These are phyloP conservation scores for Gerris lacustris DNA, from an alignment of 2,888 invertebrate species.

Conservation along the genomic window DNA sequence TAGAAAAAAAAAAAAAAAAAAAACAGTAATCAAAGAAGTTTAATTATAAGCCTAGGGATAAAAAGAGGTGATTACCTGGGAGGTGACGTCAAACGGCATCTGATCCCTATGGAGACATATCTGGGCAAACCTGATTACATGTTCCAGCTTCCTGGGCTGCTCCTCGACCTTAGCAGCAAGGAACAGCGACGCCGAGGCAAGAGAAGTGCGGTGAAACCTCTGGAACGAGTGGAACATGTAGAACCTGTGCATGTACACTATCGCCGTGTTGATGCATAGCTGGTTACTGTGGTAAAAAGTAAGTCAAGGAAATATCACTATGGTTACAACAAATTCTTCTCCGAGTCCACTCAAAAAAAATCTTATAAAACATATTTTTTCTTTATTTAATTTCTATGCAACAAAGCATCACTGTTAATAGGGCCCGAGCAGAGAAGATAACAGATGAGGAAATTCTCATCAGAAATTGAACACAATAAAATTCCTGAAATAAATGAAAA, in stretches of 20 bases:
- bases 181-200: slow-evolving; percentile 89
- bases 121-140: slow-evolving; percentile 87
- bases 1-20: too few relatives aligned
- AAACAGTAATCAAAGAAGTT: too few relatives aligned
- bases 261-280: slow-evolving; percentile 95
- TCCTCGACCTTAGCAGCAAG: slow-evolving; percentile 98
- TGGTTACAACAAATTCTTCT: too few relatives aligned
- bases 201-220: slow-evolving; percentile 85
- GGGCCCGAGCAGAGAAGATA: too few relatives aligned
- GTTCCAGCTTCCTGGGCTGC: slow-evolving; percentile 92
- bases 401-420: slow-evolving; percentile 8
- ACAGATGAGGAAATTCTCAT: too few relatives aligned
- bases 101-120: slow-evolving; percentile 55
- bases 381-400: too few relatives aligned
- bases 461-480: too few relatives aligned
- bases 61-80: slow-evolving; percentile 46
- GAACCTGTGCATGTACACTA: slow-evolving; percentile 98
- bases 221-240: slow-evolving; percentile 97
- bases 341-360: too few relatives aligned
- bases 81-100: slow-evolving; percentile 52
- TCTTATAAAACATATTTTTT: too few relatives aligned
- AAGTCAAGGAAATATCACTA: slow-evolving; percentile 34
- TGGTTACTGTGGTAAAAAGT: slow-evolving; percentile 50
- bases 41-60: too few relatives aligned
- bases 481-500: too few relatives aligned